Evolutionary conservation across 2,888 invertebrate species (phyloP), one percentile per base, ranked within the genome.

Genomic region (Latrodectus hesperus): DNA sequence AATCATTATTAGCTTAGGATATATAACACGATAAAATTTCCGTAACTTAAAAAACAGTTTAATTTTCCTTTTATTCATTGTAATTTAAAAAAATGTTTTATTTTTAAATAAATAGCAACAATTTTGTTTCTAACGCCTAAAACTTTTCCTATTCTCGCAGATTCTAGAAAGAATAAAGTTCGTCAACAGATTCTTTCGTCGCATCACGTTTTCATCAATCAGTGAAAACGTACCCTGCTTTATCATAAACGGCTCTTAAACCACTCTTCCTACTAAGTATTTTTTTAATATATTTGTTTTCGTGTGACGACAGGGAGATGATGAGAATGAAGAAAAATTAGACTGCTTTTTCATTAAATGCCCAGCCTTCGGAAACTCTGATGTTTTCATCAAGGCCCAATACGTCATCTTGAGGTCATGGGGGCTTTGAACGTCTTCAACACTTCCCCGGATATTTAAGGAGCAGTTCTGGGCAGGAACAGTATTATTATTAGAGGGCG

Each of bases 361-460:
- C 49, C 67, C 17, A 77, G 22, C 52, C 52, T 77, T 77, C 22
- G 16, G 22, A 64, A 73, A 55, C 52, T 72, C 53, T 26, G 12
- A 14, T 60, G 60, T 64, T 77, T 65, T 51, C 65, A 26, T 72
- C 51, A 67, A 51, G 55, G 49, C 49, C 73, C 65, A 14, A 16
- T 52, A n/a, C 67, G 73, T 67, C 73, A 67, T 16, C 65, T 17
- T 14, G 81, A 74, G 73, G 81, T 81, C 81, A 81, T 16, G 52
- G 65, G 72, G 71, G n/a, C 60, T 72, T 26, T 60, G 73, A 64
- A 60, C 81, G 38, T 16, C 67, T 49, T 81, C 73, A 81, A 73
- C 81, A 26, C 81, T 17, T 81, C 73, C 11, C 11, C 38, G 60
- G 67, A 52, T 73, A 73, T 81, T 81, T 81, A 81, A 81, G n/a